phyloP scores from a whole-genome alignment of 2,797 vertebrate genomes.

The Eidolon dupreanum region DNA sequence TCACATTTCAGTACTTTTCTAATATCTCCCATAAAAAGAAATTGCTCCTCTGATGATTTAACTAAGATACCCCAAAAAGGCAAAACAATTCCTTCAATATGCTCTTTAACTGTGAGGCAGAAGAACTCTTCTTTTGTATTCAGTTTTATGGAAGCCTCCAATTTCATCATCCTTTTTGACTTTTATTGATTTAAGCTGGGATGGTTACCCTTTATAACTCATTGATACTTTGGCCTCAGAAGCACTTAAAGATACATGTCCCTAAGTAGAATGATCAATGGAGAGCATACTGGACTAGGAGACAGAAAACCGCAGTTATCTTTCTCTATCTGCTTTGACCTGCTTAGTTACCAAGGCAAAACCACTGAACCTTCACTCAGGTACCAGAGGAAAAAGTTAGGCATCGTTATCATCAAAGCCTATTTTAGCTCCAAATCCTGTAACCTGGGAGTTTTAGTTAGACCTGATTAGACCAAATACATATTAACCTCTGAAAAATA shows the following conservation, averaged over 20 bases:
- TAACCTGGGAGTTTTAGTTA: neutral
- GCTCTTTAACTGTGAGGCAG: neutral
- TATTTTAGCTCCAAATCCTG: neutral
- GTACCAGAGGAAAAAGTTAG: neutral
- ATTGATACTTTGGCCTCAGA: neutral
- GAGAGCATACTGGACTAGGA: neutral
- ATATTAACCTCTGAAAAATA: neutral
- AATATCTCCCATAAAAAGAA: constrained; percentile 64
- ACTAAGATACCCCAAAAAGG: constrained; percentile 36
- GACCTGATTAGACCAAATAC: neutral
- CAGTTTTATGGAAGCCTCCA: neutral
- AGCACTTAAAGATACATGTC: neutral
- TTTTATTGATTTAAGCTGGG: neutral
- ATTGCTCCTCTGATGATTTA: constrained; percentile 51
- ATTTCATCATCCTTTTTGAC: constrained; percentile 25
- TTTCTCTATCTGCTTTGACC: neutral
- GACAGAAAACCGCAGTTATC: neutral
- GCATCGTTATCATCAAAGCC: neutral
- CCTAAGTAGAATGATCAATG: neutral
- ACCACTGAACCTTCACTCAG: neutral
- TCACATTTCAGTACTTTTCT: constrained; percentile 45
- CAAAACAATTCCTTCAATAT: neutral
- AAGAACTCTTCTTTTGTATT: neutral
- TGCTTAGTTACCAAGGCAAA: neutral
- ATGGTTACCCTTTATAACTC: neutral